Base-by-base conservation (phyloP, 2,888 invertebrate genomes). In the Drosophila percnosoma region DNA sequence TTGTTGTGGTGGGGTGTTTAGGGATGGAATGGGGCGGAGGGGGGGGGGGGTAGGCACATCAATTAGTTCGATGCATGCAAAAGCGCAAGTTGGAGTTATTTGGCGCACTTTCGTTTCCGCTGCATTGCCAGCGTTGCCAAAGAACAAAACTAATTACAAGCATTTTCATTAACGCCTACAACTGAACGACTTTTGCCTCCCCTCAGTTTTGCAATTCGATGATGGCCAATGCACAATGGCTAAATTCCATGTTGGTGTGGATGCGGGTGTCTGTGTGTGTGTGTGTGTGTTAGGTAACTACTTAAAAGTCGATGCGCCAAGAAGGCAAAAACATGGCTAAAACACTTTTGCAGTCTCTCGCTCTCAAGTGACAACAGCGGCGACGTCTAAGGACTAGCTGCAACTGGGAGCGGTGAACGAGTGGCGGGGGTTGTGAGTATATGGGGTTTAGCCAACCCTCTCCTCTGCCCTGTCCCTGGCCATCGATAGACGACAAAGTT, bases 131-230 rank as follows among this genome's bases (percentile, higher is more conserved):
- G 27, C 58, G 70, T 57, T 79, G 84, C 89, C 87, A 87, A 85
- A 85, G 89, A 86, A 86, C 83, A 89, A 89, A 86, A 86, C 86
- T 85, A 86, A 86, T 86, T 86, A 86, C 86, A 86, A 87, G 89
- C 88, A 84, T 86, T 86, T 86, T 86, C 86, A 86, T 86, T 86
- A 89, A 86, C 86, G 86, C 86, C 89, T 86, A 87, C 89, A 75
- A 86, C 58, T 71, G 75, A 69, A 66, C 73, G 67, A 68, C 62
- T 68, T 73, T 62, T 58, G 42, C 49, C 13, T 5, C 15, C 42
- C 27, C 11, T 8, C 34, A 51, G 11, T 13, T 31, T n/a, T 53
- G 27, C 57, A 33, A 13, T 24, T 68, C 45, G 31, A 36, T 29
- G 55, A 48, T 45, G 42, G 27, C 57, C 62, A 34, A 48, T 8